Base-by-base conservation (phyloP, 2,113 vertebrate species). In the Delphinus delphis region DNA sequence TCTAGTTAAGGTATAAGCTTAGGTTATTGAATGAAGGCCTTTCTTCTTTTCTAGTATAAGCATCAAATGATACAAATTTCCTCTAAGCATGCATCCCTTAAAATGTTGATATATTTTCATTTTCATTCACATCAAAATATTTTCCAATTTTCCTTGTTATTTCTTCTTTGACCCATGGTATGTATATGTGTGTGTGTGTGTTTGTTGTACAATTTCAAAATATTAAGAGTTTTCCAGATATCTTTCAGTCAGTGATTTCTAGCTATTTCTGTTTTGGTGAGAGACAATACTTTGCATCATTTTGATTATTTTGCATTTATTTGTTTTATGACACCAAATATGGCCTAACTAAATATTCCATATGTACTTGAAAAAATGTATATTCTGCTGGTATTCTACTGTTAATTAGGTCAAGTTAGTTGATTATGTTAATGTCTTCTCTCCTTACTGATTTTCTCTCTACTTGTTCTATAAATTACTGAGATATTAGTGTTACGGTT, bases 91-190 rank as follows among this genome's bases (percentile, higher is more conserved):
- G 6, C 11, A 86, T 68, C 6, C 18, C 31, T 90, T 92, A 15
- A 89, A 92, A 89, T 73, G 21, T 55, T 73, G 65, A 31, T 25
- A 36, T n/a, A 62, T 74, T 47, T 83, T 76, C 44, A 62, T 81
- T 80, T 95, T 92, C 36, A 96, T 91, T 60, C 38, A 60, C 17
- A 84, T 62, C 67, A 85, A 94, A 92, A 50, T 33, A 88, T 41
- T 65, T 86, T 44, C 31, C 9, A 62, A 82, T 58, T 81, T 93
- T 60, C 50, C 31, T 90, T 68, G 76, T 83, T 63, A 23, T 83
- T 93, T 97, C 23, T 85, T 93, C 65, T 87, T 71, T 91, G 91
- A 91, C 33, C 36, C 38, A 36, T 8, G 6, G 70, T 41, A 90
- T 81, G 25, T 86, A 31, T 25, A 38, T 36, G 18, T 20, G 36